Evolutionary conservation across 2,113 vertebrate genomes (phyloP).

Genomic region (Thomomys bottae): DNA sequence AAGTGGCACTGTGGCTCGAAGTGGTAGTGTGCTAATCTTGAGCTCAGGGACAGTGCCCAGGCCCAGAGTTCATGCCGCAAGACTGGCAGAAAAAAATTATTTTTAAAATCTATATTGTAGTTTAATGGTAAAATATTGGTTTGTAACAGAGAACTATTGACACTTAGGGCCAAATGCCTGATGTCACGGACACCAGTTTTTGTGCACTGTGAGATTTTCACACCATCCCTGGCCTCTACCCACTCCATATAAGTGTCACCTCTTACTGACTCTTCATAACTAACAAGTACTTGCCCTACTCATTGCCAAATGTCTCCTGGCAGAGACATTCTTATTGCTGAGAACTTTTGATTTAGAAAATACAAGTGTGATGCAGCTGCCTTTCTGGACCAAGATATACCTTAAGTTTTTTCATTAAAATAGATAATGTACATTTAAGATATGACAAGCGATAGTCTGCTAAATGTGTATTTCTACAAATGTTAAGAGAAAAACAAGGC

Average conservation of each 20-base stretch:
- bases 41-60: too few species aligned
- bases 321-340: background rate
- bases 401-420: constrained; percentile 3
- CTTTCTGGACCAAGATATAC: background rate
- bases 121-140: background rate
- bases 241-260: background rate
- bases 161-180: background rate
- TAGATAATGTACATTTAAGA: background rate
- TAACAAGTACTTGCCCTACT: background rate
- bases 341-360: constrained; percentile 9
- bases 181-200: background rate
- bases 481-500: background rate
- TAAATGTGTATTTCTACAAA: background rate
- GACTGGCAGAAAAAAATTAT: too few species aligned
- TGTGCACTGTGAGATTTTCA: background rate
- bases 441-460: background rate
- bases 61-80: too few species aligned
- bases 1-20: too few species aligned
- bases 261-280: background rate
- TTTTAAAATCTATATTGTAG: too few species aligned
- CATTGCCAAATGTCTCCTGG: background rate
- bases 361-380: background rate
- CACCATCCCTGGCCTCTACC: background rate
- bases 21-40: too few species aligned
- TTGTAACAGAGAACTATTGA: background rate